Percentiles rank a stretch among this genome's conserved stretches.
These are phyloP conservation scores for Zoanthus sansibaricus DNA, from an alignment of 92 coral and sea anemone species.

Conservation along the genomic window DNA sequence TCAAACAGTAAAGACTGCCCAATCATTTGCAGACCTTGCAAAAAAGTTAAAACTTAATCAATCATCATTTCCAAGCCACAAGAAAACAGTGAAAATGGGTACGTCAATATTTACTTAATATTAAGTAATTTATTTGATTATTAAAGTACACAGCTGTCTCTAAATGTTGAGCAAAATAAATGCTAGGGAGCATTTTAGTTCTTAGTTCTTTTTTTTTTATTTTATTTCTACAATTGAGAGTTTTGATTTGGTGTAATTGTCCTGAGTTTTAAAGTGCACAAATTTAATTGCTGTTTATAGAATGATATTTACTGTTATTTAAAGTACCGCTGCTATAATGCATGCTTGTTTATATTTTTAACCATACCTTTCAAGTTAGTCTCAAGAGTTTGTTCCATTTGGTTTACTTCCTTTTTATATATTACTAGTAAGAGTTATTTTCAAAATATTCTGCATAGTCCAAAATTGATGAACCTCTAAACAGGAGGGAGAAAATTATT, in stretches of 20 bases:
- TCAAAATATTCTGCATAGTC: no score
- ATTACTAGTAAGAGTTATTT: no score
- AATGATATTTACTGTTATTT: no score
- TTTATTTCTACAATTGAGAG: neutral
- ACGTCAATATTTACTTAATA: neutral
- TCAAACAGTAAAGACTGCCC: neutral
- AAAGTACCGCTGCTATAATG: neutral
- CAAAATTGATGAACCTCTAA: no score
- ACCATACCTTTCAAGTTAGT: neutral
- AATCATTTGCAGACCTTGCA: neutral
- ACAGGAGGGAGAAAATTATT: no score
- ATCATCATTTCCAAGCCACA: neutral
- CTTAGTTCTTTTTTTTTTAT: no score
- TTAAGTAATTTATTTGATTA: neutral
- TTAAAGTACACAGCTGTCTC: neutral
- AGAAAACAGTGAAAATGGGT: constrained; percentile 14
- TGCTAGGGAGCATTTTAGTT: no score
- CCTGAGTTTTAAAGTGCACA: neutral
- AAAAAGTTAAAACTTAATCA: neutral
- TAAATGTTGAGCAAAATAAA: no score
- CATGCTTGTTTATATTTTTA: neutral
- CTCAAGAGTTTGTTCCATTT: neutral
- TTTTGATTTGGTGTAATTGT: no score
- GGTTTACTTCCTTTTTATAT: neutral
- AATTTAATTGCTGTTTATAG: neutral